phyloP scores from a whole-genome alignment of 2,113 vertebrate species.

The Circaetus gallicus region DNA sequence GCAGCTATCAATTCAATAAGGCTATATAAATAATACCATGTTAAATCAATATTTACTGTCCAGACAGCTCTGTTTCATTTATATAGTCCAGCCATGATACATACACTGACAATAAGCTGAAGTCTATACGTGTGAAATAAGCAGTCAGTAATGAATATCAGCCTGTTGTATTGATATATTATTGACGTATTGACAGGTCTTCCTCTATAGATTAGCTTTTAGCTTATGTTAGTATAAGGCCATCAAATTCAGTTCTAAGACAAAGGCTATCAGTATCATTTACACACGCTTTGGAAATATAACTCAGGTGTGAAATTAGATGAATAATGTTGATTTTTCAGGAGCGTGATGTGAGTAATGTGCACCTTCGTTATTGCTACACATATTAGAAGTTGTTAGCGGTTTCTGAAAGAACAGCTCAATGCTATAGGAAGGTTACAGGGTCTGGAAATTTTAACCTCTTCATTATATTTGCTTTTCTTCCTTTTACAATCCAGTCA shows the following conservation, averaged over 20 bases:
- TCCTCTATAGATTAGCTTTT: not conserved
- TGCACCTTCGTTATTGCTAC: not conserved
- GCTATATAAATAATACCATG: conserved; percentile 27
- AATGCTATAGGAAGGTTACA: not conserved
- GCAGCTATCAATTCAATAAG: conserved; percentile 47
- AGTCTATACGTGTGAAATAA: not conserved
- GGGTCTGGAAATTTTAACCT: not conserved
- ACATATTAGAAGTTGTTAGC: not conserved
- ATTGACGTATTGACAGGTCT: not conserved
- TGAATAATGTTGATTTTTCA: not conserved
- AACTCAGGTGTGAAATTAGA: not conserved
- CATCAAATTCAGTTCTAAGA: not conserved
- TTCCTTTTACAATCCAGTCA: not conserved
- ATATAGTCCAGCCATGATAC: not conserved
- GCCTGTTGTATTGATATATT: not conserved
- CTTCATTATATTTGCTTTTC: not conserved
- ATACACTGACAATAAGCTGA: not conserved
- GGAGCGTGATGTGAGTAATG: not conserved
- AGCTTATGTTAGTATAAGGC: not conserved
- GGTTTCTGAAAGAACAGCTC: not conserved
- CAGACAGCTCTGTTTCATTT: conserved; percentile 1
- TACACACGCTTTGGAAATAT: not conserved
- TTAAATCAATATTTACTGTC: conserved; percentile 61
- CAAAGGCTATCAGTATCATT: not conserved
- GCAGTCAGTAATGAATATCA: not conserved